A percentile compares a stretch with the other conserved stretches of the same genome.
phyloP scores from a whole-genome alignment of 1,140 invertebrate genomes.

The Limonius californicus region DNA sequence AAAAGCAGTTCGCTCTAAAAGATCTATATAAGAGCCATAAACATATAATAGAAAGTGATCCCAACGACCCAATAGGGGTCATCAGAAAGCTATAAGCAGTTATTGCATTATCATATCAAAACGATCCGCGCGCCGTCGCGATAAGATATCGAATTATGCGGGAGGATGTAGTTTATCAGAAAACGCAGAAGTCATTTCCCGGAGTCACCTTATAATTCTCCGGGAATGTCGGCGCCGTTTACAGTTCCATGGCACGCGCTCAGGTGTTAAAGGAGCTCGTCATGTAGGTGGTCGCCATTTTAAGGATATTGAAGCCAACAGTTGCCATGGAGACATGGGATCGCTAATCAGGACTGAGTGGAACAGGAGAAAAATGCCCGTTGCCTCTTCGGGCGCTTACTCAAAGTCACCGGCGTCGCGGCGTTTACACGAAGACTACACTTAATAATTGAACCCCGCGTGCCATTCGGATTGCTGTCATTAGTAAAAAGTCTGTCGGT shows the following conservation, averaged over 20 bases:
- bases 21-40: constrained; percentile 7
- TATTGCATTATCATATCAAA: constrained; percentile 10
- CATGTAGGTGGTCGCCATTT: neutral
- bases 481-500: no score
- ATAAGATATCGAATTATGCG: constrained; percentile 6
- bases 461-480: no score
- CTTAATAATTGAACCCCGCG: neutral
- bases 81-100: constrained; percentile 11
- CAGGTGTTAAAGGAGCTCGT: constrained; percentile 1
- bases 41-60: constrained; percentile 11
- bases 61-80: constrained; percentile 4
- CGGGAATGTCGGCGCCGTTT: neutral
- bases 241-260: neutral
- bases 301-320: neutral
- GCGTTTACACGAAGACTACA: neutral
- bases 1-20: neutral
- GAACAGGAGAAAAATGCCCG: neutral
- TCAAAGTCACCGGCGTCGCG: neutral
- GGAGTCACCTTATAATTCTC: constrained; percentile 1
- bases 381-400: neutral
- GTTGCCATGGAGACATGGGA: neutral
- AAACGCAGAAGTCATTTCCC: constrained; percentile 5
- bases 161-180: constrained; percentile 6
- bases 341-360: neutral
- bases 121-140: neutral